Evolutionary conservation across 2,113 vertebrate species (phyloP).

Genomic region (Nasalis larvatus): DNA sequence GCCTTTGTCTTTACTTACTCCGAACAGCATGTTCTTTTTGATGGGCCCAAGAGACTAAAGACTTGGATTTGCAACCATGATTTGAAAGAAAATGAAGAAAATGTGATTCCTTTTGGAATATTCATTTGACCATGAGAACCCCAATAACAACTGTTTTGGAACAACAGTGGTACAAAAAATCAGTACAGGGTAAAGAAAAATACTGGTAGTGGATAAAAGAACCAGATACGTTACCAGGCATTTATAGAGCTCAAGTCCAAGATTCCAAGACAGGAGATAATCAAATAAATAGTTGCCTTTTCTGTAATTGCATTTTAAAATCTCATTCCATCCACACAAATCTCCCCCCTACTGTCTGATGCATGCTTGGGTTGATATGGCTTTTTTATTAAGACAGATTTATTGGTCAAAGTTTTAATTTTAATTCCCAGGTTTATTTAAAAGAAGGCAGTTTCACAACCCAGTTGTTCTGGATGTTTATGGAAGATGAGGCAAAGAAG

Average conservation of each 20-base stretch:
- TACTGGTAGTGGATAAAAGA: neutral
- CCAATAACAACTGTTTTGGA: neutral
- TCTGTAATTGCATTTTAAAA: constrained; percentile 54
- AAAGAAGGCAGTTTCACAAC: constrained; percentile 41
- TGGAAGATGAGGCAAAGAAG: constrained; percentile 61
- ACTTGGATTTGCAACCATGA: neutral
- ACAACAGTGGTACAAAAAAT: constrained; percentile 12
- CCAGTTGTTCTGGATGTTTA: constrained; percentile 57
- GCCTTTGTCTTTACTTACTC: constrained; percentile 22
- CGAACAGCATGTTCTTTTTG: constrained; percentile 43
- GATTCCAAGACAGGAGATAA: constrained; percentile 5
- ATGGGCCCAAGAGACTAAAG: neutral
- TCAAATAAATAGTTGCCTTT: constrained; percentile 33
- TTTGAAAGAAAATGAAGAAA: constrained; percentile 46
- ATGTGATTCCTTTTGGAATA: constrained; percentile 11
- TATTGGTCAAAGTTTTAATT: constrained; percentile 58
- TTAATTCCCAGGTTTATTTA: constrained; percentile 19
- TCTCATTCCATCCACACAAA: constrained; percentile 1
- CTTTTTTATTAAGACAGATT: constrained; percentile 58
- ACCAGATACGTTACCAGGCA: neutral
- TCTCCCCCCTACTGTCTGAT: neutral
- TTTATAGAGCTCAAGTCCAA: constrained; percentile 2
- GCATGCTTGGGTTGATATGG: constrained; percentile 10
- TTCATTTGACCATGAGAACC: constrained; percentile 37
- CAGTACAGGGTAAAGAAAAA: constrained; percentile 20